Conservation (phyloP, 2,888 invertebrate genomes). For the Scrobipalpa atriplicella region DNA sequence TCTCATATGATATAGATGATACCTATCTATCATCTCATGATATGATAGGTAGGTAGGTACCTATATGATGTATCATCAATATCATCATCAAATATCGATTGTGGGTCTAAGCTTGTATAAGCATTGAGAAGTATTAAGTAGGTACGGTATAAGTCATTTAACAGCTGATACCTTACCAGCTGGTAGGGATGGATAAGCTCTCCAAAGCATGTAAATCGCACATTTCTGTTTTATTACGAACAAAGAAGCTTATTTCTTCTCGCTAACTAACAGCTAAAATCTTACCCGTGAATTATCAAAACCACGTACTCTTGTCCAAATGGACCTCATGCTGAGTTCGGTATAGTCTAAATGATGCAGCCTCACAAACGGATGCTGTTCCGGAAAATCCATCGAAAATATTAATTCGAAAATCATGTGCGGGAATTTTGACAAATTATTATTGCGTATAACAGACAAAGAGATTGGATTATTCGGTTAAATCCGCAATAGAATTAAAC, state of each 20-base stretch:
- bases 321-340: conserved; percentile 54
- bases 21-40: too few relatives aligned
- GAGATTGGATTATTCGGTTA: neutral
- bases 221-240: neutral
- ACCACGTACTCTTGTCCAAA: conserved; percentile 61
- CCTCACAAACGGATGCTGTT: neutral
- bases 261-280: neutral
- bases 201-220: too few relatives aligned
- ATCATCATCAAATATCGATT: too few relatives aligned
- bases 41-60: too few relatives aligned
- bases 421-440: conserved; percentile 32
- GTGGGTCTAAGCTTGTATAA: too few relatives aligned
- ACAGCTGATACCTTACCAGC: too few relatives aligned
- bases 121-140: too few relatives aligned
- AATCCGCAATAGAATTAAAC: neutral
- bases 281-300: conserved; percentile 37
- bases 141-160: too few relatives aligned
- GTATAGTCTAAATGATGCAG: conserved; percentile 33
- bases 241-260: neutral
- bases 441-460: neutral
- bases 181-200: too few relatives aligned
- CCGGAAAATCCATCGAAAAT: conserved; percentile 22
- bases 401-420: conserved; percentile 23
- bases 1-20: too few relatives aligned
- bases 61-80: too few relatives aligned